Evolutionary conservation across 2,797 vertebrate species (phyloP), one percentile per base, ranked within the genome.

Genomic region (Petrocephalus schoutedeni): DNA sequence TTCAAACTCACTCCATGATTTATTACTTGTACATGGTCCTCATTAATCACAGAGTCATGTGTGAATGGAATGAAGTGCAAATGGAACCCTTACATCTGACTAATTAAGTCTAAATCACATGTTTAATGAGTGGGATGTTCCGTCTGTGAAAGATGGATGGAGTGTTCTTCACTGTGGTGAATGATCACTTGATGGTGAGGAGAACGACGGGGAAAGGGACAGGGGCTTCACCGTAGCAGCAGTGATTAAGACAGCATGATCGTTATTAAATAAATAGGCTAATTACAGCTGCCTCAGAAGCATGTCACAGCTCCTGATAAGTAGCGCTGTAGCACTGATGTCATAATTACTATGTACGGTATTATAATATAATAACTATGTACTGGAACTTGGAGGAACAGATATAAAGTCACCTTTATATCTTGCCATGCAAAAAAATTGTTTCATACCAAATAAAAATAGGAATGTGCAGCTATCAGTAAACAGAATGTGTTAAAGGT

Each of bases 231-330:
- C 49, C 51, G 6, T 32, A 54, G 51, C 82, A 84, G 82, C 51
- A 54, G 49, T 51, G 28, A 53, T 84, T 84, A 84, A 84, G 82
- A 53, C 82, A 56, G 45, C 21, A 56, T 84, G 45, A 84, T 84
- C 41, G 51, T 84, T 84, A 84, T 84, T 84, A 84, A 53, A 84
- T 84, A 54, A 84, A 84, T 84, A 54, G 82, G 82, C 41, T 80
- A 80, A 80, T 80, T 80, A 80, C 41, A 49, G 74, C 41, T 49
- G 74, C 74, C 41, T 80, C 41, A 21, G 74, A 80, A 80, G 36
- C 41, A 80, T 45, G 74, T 80, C 36, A 45, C 74, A 49, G 74
- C 74, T n/a, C 45, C 41, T 41, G 8, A 80, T 49, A 80, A 80
- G 74, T 80, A 80, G 41, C 41, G n/a, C 16, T 3, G 74, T 19